Base-by-base conservation (phyloP, 2,888 invertebrate species). In the Camponotus fellah region DNA sequence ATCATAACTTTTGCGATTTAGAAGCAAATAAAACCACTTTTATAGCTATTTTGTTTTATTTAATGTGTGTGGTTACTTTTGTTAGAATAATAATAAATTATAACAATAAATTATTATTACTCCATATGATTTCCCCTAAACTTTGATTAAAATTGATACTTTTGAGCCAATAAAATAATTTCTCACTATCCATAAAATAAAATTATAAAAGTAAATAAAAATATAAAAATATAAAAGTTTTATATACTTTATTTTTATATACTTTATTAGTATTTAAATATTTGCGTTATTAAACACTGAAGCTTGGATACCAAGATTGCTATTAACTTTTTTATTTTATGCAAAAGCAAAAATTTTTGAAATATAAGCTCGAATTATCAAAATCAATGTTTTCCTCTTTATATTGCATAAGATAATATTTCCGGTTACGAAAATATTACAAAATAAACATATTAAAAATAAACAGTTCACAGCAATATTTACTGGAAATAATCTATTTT, bases 301-400 rank as follows among this genome's bases (percentile, higher is more conserved):
- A 17, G 46, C 5, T 14, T 6, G 21, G 6, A 58, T 21, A 21
- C 8, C 37, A 3, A 14, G 14, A 71, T 21, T 40, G 10, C 40
- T 71, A 56, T 37, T 72, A 71, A 56, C 17, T 21, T 72, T 72
- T 21, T 26, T 1, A 72, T 10, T 10, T 21, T 21, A 14, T 17
- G 26, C 1, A 2, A 26, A 69, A 72, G 58, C 10, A 58, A 0
- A 3, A 71, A 71, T 34, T 71, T 56, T 37, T 37, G 1, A 58
- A 6, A 72, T 72, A 58, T 26, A 49, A 68, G 37, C 37, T 72
- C 56, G 21, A 56, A 58, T 58, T 72, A 56, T 37, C 3, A 14
- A 1, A 37, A 72, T 9, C 21, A 5, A 71, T 5, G 5, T 71
- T 37, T 3, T 10, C 3, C 17, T 21, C 3, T 58, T 58, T 72